A percentile compares a stretch with the other conserved stretches of the same genome.
Evolutionary conservation across 2,113 vertebrate genomes (phyloP).

Genomic region (Ursus arctos): DNA sequence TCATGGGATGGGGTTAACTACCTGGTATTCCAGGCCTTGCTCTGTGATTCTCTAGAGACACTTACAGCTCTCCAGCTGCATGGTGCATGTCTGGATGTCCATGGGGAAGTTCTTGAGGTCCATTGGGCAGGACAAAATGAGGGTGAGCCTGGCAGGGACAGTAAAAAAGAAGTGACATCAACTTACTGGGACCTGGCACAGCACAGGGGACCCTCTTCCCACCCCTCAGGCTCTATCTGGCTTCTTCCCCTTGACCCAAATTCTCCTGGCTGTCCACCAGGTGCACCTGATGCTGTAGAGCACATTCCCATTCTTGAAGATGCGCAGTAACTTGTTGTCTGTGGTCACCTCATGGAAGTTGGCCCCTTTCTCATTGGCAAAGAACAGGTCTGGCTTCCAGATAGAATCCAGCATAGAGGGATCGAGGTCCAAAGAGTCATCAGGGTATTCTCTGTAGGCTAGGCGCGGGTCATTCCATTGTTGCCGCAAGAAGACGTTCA

Average conservation of each 20-base stretch:
- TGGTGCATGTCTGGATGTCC: slow-evolving; percentile 97
- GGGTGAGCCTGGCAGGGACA: slow-evolving; percentile 91
- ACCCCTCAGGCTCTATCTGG: neutral
- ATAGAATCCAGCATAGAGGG: slow-evolving; percentile 97
- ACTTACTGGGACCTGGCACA: neutral
- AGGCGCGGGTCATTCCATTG: slow-evolving; percentile 97
- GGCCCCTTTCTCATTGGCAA: slow-evolving; percentile 96
- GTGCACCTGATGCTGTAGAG: slow-evolving; percentile 96
- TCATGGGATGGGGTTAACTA: neutral
- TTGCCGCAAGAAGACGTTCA: slow-evolving; percentile 96
- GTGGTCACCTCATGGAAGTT: slow-evolving; percentile 97
- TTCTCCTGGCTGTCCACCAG: neutral
- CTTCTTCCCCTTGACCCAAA: neutral
- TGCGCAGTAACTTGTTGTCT: slow-evolving; percentile 96
- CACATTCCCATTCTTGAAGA: slow-evolving; percentile 96
- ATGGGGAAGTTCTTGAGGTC: slow-evolving; percentile 99
- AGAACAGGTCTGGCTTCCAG: slow-evolving; percentile 98
- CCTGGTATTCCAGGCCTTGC: neutral
- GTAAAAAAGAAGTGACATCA: slow-evolving; percentile 61
- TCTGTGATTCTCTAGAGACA: slow-evolving; percentile 68
- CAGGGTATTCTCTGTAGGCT: slow-evolving; percentile 95
- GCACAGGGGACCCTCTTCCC: neutral
- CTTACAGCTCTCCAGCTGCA: slow-evolving; percentile 99
- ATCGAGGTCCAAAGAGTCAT: slow-evolving; percentile 94
- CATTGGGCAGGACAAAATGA: slow-evolving; percentile 97